Evolutionary conservation across 64 coral and sea anemone species (phyloP).

Genomic region (Platygyra sinensis): DNA sequence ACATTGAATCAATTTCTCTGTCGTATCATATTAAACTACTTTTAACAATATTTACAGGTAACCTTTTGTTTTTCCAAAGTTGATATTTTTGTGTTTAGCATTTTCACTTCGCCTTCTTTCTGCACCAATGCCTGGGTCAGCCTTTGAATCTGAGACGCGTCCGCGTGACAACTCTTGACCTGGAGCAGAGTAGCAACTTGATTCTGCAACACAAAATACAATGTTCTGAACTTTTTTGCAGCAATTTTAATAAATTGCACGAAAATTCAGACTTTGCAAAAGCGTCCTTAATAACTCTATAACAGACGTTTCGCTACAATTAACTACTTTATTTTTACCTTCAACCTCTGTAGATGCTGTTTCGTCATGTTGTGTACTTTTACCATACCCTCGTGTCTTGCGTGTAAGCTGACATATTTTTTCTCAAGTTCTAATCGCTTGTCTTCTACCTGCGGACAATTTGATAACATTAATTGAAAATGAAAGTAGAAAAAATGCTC

Average conservation of each 20-base stretch:
- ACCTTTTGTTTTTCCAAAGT: constrained; percentile 75
- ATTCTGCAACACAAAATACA: constrained; percentile 21
- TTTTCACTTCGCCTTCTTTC: constrained; percentile 87
- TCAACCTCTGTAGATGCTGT: constrained; percentile 80
- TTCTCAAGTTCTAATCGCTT: constrained; percentile 81
- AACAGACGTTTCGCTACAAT: neutral
- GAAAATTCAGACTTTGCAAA: neutral
- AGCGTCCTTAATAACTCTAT: neutral
- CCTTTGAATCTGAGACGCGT: constrained; percentile 79
- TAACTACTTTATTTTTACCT: constrained; percentile 27
- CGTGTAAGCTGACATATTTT: constrained; percentile 70
- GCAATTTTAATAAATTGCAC: neutral
- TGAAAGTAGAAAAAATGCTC: neutral
- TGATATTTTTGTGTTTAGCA: constrained; percentile 71
- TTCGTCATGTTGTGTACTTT: constrained; percentile 84
- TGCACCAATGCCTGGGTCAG: constrained; percentile 68
- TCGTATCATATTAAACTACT: no score
- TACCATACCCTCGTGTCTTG: constrained; percentile 72
- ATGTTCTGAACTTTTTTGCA: neutral
- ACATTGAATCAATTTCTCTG: no score
- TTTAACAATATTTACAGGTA: no score
- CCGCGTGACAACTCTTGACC: constrained; percentile 81
- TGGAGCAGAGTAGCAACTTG: constrained; percentile 86
- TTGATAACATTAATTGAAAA: no score
- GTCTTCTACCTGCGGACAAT: constrained; percentile 64